Evolutionary conservation across 2,888 invertebrate genomes (phyloP).

Genomic region (Philonicus albiceps): DNA sequence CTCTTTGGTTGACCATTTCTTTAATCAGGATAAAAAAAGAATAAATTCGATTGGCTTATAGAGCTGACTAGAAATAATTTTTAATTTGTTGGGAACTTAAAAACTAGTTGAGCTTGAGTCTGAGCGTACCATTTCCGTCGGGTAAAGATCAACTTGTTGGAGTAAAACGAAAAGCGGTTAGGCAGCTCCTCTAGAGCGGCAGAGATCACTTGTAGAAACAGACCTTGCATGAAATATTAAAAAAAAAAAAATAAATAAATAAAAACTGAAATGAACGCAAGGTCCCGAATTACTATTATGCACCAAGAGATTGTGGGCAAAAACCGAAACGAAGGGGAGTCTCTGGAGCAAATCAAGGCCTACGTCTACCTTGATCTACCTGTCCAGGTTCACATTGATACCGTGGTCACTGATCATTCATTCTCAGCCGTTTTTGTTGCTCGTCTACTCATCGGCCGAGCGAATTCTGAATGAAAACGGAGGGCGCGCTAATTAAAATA

Average conservation of each 20-base stretch:
- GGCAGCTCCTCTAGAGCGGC: background rate
- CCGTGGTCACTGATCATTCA: slow-evolving; percentile 33
- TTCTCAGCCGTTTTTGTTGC: background rate
- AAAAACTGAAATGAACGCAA: background rate
- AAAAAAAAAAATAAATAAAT: background rate
- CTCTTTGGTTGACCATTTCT: background rate
- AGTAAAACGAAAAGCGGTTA: background rate
- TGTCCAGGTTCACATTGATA: slow-evolving; percentile 27
- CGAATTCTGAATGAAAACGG: slow-evolving; percentile 42
- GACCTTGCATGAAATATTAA: background rate
- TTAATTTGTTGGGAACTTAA: background rate
- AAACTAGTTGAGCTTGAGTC: background rate
- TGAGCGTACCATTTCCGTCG: background rate
- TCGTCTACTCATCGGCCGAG: background rate
- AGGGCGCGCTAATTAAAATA: slow-evolving; percentile 44
- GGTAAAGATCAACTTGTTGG: background rate
- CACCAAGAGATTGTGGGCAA: background rate
- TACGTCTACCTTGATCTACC: slow-evolving; percentile 6
- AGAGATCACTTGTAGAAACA: background rate
- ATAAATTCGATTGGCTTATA: background rate
- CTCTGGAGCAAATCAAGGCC: background rate
- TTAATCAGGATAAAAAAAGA: background rate
- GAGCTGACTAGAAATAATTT: background rate
- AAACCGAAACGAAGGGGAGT: background rate
- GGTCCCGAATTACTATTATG: background rate